phyloP scores from a whole-genome alignment of 2,888 invertebrate species.

The Pristionchus arcanus region DNA sequence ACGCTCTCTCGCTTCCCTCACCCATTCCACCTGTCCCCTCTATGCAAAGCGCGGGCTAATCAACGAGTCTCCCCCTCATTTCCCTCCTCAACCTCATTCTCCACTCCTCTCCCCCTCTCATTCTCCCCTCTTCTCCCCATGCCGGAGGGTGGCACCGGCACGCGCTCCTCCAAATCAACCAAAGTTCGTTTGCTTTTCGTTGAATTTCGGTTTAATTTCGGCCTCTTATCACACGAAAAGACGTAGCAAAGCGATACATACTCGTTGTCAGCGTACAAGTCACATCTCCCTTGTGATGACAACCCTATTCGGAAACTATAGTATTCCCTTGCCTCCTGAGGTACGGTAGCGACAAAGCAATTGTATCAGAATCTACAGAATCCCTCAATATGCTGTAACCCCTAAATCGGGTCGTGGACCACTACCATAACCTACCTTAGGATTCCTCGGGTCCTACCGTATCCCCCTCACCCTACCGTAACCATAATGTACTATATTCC shows the following conservation, averaged over 20 bases:
- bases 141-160: slow-evolving; percentile 18
- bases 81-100: background rate
- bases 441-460: too few relatives aligned
- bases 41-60: background rate
- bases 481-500: background rate
- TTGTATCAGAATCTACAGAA: background rate
- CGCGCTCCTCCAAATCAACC: background rate
- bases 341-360: background rate
- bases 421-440: too few relatives aligned
- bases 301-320: background rate
- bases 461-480: background rate
- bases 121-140: background rate
- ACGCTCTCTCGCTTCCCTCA: too few relatives aligned
- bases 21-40: background rate
- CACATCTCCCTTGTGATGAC: too few relatives aligned
- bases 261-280: background rate
- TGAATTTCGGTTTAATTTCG: background rate
- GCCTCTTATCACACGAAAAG: background rate
- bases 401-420: too few relatives aligned
- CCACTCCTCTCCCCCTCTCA: slow-evolving; percentile 2
- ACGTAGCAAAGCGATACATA: background rate
- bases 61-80: background rate
- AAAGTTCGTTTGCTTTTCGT: background rate
- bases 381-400: too few relatives aligned
- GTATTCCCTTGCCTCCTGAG: too few relatives aligned